A percentile compares a stretch with the other conserved stretches of the same genome.
Evolutionary conservation across 2,113 vertebrate species (phyloP).

Genomic region (Ochotona princeps): DNA sequence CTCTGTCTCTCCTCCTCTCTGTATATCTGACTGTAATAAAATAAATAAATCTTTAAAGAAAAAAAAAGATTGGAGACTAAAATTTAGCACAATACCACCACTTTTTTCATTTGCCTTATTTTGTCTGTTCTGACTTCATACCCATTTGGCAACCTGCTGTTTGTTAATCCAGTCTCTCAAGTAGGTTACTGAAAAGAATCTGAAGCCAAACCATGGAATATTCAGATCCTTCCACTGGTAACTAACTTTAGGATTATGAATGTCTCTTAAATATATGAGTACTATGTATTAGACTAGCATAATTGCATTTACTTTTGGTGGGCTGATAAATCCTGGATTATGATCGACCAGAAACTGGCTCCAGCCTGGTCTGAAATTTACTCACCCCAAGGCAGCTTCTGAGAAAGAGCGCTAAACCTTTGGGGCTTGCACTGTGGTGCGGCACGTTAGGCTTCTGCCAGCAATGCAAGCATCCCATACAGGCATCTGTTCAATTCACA

Average conservation of each 20-base stretch:
- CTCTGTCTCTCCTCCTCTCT: no score
- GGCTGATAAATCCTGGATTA: background rate
- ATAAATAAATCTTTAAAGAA: no score
- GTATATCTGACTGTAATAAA: no score
- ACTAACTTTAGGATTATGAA: slow-evolving; percentile 9
- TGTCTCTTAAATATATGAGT: background rate
- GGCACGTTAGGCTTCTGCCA: no score
- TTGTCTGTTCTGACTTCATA: background rate
- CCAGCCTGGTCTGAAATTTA: background rate
- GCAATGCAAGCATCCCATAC: no score
- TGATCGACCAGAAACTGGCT: background rate
- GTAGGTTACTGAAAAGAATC: background rate
- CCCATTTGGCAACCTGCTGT: background rate
- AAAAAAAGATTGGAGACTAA: background rate
- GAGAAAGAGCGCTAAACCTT: background rate
- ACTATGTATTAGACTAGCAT: background rate
- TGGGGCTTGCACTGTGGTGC: no score
- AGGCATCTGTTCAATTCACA: no score
- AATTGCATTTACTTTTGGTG: slow-evolving; percentile 26
- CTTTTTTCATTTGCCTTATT: background rate
- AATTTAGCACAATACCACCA: background rate
- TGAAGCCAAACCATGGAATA: background rate
- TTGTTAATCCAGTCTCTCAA: background rate
- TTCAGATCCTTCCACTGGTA: background rate
- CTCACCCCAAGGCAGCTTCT: background rate